These are phyloP conservation scores for Porites lutea DNA, from an alignment of 64 coral and sea anemone species.

Conservation along the genomic window DNA sequence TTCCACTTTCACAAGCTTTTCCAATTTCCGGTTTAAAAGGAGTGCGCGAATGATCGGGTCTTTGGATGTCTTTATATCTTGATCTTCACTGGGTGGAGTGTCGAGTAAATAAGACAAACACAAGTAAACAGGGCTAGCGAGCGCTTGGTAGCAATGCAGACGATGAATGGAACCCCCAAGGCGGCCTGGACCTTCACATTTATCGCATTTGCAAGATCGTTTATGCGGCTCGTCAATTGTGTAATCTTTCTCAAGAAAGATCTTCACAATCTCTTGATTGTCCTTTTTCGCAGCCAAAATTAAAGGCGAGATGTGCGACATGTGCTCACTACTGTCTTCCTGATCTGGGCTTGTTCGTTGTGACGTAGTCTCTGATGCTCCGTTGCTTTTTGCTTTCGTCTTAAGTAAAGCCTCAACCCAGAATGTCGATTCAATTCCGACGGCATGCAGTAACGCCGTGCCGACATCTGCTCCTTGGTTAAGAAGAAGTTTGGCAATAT, in stretches of 20 bases:
- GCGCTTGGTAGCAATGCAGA: conserved; percentile 72
- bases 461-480: conserved; percentile 70
- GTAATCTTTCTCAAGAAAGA: conserved; percentile 67
- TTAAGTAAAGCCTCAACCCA: conserved; percentile 56
- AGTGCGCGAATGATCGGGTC: conserved; percentile 84
- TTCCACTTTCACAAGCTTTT: conserved; percentile 47
- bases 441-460: conserved; percentile 70
- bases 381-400: background rate
- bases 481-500: conserved; percentile 62
- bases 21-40: conserved; percentile 58
- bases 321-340: background rate
- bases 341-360: background rate
- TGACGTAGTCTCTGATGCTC: background rate
- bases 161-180: conserved; percentile 68
- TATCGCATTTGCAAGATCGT: conserved; percentile 44
- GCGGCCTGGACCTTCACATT: conserved; percentile 55
- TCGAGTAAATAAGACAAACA: conserved; percentile 59
- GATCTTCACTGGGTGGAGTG: background rate
- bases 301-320: conserved; percentile 57
- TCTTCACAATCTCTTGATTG: conserved; percentile 70
- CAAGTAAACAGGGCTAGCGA: conserved; percentile 81
- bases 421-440: conserved; percentile 51
- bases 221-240: conserved; percentile 66
- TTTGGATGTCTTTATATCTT: conserved; percentile 6
- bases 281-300: conserved; percentile 79